Percentiles rank a stretch among this genome's conserved stretches.
Conservation (phyloP, 2,888 invertebrate genomes). For the Petrophora chlorosata region DNA sequence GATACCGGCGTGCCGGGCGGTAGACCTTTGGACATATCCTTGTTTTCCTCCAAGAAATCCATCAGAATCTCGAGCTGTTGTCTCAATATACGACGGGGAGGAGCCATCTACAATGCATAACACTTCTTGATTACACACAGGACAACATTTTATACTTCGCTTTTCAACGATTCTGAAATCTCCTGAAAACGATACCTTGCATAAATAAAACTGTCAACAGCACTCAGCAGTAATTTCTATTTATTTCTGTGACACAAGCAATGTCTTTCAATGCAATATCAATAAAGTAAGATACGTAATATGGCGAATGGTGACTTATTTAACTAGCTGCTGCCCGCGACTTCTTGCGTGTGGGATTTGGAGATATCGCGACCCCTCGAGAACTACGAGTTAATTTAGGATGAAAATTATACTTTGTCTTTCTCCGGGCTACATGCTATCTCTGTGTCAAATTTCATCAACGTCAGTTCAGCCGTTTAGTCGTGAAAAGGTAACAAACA, state of each 20-base stretch:
- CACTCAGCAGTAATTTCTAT: not conserved
- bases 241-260: slow-evolving; percentile 4
- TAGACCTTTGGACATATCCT: slow-evolving; percentile 62
- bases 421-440: no score
- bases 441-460: no score
- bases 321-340: no score
- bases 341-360: no score
- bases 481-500: no score
- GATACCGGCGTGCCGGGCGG: slow-evolving; percentile 56
- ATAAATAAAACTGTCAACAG: not conserved
- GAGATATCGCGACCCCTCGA: no score
- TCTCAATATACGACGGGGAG: slow-evolving; percentile 66
- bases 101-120: slow-evolving; percentile 60
- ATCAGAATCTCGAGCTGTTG: slow-evolving; percentile 67
- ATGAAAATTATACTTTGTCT: no score
- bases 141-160: no score
- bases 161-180: not conserved
- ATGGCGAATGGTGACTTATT: slow-evolving; percentile 51
- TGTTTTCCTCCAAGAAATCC: slow-evolving; percentile 67
- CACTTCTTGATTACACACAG: slow-evolving; percentile 5
- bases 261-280: slow-evolving; percentile 5
- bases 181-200: no score
- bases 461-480: no score
- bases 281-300: slow-evolving; percentile 53
- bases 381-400: no score